Conservation (phyloP, 92 coral and sea anemone genomes). For the Palythoa grandis region DNA sequence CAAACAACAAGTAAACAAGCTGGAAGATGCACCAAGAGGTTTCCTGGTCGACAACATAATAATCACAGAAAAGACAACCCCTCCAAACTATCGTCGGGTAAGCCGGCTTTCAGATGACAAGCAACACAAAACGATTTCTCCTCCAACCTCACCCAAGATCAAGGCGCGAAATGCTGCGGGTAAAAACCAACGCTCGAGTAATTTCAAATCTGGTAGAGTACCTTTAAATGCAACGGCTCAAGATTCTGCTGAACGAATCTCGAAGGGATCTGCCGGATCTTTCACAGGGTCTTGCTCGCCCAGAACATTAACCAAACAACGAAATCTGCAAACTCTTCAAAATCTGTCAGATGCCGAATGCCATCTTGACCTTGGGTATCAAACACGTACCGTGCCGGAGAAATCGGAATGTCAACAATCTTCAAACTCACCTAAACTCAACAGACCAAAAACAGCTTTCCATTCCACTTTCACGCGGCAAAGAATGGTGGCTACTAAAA, state of each 20-base stretch:
- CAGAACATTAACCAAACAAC: conserved; percentile 10
- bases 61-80: background rate
- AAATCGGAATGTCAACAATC: conserved; percentile 12
- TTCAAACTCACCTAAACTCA: conserved; percentile 3
- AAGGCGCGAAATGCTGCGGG: background rate
- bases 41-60: background rate
- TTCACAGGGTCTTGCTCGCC: background rate
- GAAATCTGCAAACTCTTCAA: conserved; percentile 5
- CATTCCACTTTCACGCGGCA: conserved; percentile 1
- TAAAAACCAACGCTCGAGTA: background rate
- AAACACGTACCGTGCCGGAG: conserved; percentile 7
- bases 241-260: background rate
- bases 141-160: conserved; percentile 33
- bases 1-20: background rate
- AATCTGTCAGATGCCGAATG: background rate
- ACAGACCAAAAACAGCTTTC: conserved; percentile 17
- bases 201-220: background rate
- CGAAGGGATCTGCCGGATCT: background rate
- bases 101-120: background rate
- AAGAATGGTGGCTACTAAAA: background rate
- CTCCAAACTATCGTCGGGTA: background rate
- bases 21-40: background rate
- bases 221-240: background rate
- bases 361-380: conserved; percentile 8
- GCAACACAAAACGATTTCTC: background rate